Conservation (phyloP, 2,113 vertebrate species). For the Crotalus viridis region DNA sequence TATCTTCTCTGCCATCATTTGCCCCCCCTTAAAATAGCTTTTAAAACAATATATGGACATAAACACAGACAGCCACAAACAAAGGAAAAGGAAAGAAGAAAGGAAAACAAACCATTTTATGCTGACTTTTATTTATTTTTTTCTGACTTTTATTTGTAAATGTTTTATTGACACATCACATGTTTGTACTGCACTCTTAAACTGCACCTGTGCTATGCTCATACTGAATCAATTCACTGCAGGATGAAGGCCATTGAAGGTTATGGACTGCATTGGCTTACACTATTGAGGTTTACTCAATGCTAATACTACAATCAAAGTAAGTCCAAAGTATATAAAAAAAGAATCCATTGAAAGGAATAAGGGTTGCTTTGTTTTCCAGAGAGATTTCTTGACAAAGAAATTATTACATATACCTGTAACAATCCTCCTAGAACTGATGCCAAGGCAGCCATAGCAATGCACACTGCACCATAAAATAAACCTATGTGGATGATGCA, state of each 20-base stretch:
- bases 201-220: neutral
- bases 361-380: constrained; percentile 36
- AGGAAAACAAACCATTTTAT: neutral
- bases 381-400: neutral
- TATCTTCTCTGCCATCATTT: neutral
- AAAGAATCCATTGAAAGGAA: neutral
- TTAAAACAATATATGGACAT: neutral
- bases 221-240: neutral
- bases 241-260: neutral
- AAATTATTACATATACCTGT: constrained; percentile 75
- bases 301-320: neutral
- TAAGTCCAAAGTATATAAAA: constrained; percentile 12
- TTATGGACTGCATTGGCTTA: neutral
- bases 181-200: neutral
- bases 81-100: neutral
- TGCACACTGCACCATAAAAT: constrained; percentile 85
- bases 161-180: neutral
- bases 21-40: neutral
- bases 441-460: constrained; percentile 91
- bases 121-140: neutral
- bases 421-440: constrained; percentile 86
- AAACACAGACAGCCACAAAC: neutral
- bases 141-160: neutral
- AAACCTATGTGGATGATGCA: constrained; percentile 74
- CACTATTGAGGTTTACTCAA: neutral